Evolutionary conservation across 2,113 vertebrate genomes (phyloP).

Genomic region (Apteryx owenii): DNA sequence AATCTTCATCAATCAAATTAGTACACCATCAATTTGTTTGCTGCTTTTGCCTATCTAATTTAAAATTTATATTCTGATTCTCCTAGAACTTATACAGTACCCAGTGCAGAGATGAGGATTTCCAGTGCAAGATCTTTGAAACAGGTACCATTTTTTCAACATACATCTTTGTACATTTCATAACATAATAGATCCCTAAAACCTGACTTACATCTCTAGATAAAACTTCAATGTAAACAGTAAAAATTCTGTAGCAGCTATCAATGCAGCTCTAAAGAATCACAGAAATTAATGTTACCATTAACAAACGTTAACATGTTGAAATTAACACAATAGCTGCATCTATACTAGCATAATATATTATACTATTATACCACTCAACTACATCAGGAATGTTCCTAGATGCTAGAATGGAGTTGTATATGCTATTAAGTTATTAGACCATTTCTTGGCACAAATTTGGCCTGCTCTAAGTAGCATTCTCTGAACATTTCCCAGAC

Average conservation of each 20-base stretch:
- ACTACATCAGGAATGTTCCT: not conserved
- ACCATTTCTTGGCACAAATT: not conserved
- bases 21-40: too few relatives aligned
- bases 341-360: too few relatives aligned
- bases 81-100: not conserved
- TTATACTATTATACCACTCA: too few relatives aligned
- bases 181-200: not conserved
- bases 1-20: too few relatives aligned
- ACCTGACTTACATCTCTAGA: not conserved
- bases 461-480: not conserved
- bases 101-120: not conserved
- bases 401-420: not conserved
- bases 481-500: not conserved
- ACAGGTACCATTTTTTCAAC: not conserved
- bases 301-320: too few relatives aligned
- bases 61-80: too few relatives aligned
- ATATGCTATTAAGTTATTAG: not conserved
- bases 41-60: too few relatives aligned
- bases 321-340: too few relatives aligned
- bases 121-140: not conserved
- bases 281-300: not conserved
- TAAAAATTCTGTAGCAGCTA: not conserved
- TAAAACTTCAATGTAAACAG: not conserved
- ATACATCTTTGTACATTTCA: not conserved
- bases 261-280: not conserved